Evolutionary conservation across 2,113 vertebrate species (phyloP).

Genomic region (Columbina picui): DNA sequence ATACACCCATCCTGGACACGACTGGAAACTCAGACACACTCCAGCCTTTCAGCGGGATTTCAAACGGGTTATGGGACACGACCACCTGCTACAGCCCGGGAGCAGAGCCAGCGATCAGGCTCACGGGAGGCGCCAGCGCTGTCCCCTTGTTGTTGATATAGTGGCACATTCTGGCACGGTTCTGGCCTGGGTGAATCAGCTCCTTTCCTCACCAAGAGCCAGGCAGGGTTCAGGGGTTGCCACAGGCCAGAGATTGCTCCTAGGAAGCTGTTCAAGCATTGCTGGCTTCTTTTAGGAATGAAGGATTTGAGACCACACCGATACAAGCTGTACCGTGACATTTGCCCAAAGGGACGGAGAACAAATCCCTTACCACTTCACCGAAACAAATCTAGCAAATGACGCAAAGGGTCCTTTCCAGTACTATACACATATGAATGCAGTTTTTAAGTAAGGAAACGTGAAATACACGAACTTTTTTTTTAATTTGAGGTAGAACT

Average conservation of each 20-base stretch:
- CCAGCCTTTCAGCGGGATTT: background rate
- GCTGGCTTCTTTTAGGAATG: background rate
- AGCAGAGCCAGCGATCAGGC: background rate
- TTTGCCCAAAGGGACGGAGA: background rate
- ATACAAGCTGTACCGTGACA: background rate
- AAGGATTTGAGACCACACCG: background rate
- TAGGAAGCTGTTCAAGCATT: background rate
- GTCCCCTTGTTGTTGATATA: background rate
- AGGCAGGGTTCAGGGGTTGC: background rate
- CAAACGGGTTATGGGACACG: background rate
- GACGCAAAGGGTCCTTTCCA: background rate
- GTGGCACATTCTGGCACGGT: background rate
- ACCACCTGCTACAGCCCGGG: background rate
- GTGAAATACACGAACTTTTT: background rate
- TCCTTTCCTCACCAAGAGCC: background rate
- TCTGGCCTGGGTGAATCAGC: background rate
- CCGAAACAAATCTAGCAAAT: background rate
- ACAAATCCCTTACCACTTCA: background rate
- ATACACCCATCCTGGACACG: background rate
- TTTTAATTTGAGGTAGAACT: background rate
- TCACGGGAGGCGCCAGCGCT: background rate
- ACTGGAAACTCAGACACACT: background rate
- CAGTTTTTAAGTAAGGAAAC: background rate
- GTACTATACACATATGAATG: rapidly evolving
- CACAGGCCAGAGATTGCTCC: background rate